Conservation (phyloP, 2,888 invertebrate species). For the Oscheius myriophilus region DNA sequence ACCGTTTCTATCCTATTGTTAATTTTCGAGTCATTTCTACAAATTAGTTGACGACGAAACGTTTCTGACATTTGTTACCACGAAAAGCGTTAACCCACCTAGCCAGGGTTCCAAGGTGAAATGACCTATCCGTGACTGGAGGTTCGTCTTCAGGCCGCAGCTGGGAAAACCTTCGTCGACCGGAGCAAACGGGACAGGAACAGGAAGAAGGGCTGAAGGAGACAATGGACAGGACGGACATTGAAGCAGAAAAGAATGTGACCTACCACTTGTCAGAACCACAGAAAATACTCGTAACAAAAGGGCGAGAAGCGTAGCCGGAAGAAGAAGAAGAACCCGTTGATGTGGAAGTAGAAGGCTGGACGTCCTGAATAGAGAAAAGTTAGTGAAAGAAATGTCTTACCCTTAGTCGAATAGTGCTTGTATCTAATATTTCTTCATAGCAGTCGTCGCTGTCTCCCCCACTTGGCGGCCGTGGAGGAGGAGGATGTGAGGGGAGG, state of each 20-base stretch:
- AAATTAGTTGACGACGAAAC: too few relatives aligned
- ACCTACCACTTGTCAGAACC: constrained; percentile 14
- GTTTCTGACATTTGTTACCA: neutral
- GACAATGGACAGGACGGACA: constrained; percentile 1
- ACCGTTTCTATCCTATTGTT: too few relatives aligned
- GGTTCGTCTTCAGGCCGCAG: constrained; percentile 8
- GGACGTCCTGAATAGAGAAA: constrained; percentile 6
- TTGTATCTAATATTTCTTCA: constrained; percentile 36
- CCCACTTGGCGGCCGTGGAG: constrained; percentile 29
- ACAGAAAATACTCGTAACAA: constrained; percentile 21
- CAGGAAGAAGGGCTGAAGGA: constrained; percentile 17
- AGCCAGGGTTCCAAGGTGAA: constrained; percentile 20
- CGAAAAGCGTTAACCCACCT: constrained; percentile 12
- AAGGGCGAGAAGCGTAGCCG: constrained; percentile 9
- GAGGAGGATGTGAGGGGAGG: constrained; percentile 39
- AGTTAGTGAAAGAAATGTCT: neutral
- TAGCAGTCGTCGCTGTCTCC: constrained; percentile 36
- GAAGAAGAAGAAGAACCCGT: neutral
- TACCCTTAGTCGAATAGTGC: constrained; percentile 6
- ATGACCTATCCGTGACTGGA: constrained; percentile 1
- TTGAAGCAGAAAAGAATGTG: neutral
- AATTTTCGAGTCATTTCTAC: too few relatives aligned
- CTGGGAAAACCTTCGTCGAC: constrained; percentile 9
- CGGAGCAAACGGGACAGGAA: constrained; percentile 6
- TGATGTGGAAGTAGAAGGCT: constrained; percentile 19